Percentiles rank a stretch among this genome's conserved stretches.
Evolutionary conservation across 2,797 vertebrate species (phyloP).

Genomic region (Prunella strophiata): DNA sequence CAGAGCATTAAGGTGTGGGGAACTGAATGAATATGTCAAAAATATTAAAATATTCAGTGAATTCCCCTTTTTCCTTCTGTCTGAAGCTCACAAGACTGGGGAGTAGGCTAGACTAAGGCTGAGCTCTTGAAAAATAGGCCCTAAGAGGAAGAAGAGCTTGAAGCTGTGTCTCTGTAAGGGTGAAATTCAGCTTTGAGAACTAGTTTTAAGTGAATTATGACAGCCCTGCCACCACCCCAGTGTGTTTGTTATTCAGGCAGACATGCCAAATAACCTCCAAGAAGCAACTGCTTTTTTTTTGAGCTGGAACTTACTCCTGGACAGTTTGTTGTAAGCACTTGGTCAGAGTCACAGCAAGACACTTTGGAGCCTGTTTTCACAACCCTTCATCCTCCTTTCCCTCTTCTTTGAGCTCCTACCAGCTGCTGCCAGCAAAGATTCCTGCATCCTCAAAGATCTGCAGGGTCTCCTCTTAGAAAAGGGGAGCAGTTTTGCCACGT

Average conservation of each 20-base stretch:
- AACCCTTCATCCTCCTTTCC: neutral
- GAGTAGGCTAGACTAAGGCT: neutral
- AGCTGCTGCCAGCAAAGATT: neutral
- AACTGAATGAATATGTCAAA: neutral
- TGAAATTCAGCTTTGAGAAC: neutral
- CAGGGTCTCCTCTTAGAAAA: neutral
- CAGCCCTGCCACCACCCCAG: neutral
- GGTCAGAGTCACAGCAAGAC: neutral
- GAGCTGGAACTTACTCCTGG: neutral
- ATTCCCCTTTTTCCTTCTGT: neutral
- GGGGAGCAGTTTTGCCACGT: rapidly evolving
- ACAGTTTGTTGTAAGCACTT: neutral
- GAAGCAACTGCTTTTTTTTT: neutral
- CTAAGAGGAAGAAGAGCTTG: neutral
- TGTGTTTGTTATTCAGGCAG: neutral
- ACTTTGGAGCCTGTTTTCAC: neutral
- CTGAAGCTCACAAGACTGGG: neutral
- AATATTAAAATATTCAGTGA: neutral
- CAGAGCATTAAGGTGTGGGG: neutral
- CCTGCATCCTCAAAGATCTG: neutral
- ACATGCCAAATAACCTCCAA: neutral
- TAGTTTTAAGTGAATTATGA: neutral
- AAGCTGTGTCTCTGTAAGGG: neutral
- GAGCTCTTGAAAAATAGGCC: neutral
- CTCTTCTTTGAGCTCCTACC: neutral